phyloP scores from a whole-genome alignment of 2,797 vertebrate genomes.

The Lepilemur ruficaudatus region DNA sequence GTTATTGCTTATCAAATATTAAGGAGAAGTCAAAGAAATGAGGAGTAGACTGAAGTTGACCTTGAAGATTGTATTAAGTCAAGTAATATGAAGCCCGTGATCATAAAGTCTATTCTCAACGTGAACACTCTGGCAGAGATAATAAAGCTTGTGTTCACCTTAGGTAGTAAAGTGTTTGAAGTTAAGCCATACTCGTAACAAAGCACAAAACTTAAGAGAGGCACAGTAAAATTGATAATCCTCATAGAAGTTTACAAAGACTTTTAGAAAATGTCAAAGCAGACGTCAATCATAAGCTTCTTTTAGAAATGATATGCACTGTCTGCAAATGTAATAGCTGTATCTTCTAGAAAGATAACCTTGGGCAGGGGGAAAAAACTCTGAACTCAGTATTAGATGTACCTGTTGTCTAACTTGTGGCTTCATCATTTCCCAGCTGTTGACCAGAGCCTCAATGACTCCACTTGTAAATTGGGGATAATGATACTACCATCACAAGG shows the following conservation, averaged over 20 bases:
- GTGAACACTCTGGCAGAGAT: constrained; percentile 12
- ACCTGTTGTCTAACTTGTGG: neutral
- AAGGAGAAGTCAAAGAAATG: constrained; percentile 24
- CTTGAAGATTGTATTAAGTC: constrained; percentile 31
- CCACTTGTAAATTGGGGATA: neutral
- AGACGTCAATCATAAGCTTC: constrained; percentile 42
- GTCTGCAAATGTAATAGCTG: neutral
- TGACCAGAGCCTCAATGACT: neutral
- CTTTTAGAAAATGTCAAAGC: constrained; percentile 62
- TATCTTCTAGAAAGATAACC: neutral
- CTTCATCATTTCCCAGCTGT: neutral
- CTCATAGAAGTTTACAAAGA: constrained; percentile 52
- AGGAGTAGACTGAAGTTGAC: neutral
- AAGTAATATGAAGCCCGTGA: neutral
- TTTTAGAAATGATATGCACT: constrained; percentile 22
- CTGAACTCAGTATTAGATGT: neutral
- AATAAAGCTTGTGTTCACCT: constrained; percentile 51
- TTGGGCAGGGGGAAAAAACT: neutral
- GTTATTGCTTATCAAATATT: constrained; percentile 56
- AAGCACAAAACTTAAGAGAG: constrained; percentile 43
- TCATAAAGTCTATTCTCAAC: neutral
- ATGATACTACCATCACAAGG: neutral
- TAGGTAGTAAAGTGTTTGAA: constrained; percentile 47
- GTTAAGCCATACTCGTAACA: constrained; percentile 31
- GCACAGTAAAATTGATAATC: constrained; percentile 53